A percentile compares a stretch with the other conserved stretches of the same genome.
Conservation (phyloP, 2,797 vertebrate genomes). For the Siniperca scherzeri region DNA sequence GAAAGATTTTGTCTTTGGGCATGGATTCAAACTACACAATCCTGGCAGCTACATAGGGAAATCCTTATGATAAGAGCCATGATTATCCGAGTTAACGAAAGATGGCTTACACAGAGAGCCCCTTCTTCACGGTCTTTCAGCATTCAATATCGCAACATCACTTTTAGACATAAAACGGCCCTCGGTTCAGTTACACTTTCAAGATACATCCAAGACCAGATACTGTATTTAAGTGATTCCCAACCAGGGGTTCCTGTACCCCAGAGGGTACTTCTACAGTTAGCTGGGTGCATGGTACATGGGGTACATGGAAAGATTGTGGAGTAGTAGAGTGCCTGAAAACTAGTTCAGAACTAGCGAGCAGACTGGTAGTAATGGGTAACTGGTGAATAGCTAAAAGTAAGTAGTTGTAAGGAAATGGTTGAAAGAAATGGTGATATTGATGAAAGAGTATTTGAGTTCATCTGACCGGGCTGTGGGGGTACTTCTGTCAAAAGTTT, state of each 20-base stretch:
- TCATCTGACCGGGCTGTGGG: constrained; percentile 13
- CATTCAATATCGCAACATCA: too few species aligned
- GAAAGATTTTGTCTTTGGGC: constrained; percentile 51
- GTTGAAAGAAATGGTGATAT: constrained; percentile 4
- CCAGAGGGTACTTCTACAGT: background rate
- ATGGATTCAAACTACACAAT: constrained; percentile 46
- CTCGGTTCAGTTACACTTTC: background rate
- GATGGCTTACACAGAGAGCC: constrained; percentile 40
- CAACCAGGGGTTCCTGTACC: background rate
- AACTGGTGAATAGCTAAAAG: too few species aligned
- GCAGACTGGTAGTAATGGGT: background rate
- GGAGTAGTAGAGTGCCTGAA: background rate
- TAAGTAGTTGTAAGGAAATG: background rate
- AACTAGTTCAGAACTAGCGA: background rate
- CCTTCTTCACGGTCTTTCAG: constrained; percentile 22
- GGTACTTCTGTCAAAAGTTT: background rate
- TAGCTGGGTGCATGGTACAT: too few species aligned
- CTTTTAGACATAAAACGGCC: constrained; percentile 2
- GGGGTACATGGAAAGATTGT: background rate
- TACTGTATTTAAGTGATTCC: background rate
- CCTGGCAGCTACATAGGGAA: constrained; percentile 44
- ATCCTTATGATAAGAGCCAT: constrained; percentile 48
- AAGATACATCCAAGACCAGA: background rate
- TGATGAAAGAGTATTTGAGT: constrained; percentile 1
- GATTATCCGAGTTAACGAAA: constrained; percentile 41